phyloP scores from a whole-genome alignment of 2,888 invertebrate genomes.

The Ochropacha duplaris region DNA sequence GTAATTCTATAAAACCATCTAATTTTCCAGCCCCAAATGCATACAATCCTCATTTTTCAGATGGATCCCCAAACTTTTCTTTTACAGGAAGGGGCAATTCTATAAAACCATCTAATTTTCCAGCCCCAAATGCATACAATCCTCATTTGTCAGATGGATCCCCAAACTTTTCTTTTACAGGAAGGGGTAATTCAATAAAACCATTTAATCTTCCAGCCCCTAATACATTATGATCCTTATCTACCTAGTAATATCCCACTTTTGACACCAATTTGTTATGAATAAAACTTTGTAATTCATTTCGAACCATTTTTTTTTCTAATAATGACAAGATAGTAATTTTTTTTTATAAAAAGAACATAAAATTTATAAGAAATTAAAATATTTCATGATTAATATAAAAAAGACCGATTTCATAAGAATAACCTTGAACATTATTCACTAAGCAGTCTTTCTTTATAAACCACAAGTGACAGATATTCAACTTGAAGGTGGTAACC shows the following conservation, averaged over 20 bases:
- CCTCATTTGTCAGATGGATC: conserved; percentile 80
- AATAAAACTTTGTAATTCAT: too few relatives aligned
- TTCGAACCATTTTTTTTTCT: too few relatives aligned
- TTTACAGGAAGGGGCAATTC: conserved; percentile 83
- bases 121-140: conserved; percentile 77
- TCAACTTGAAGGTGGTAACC: too few relatives aligned
- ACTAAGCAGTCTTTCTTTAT: too few relatives aligned
- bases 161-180: conserved; percentile 85
- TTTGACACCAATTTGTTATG: too few relatives aligned
- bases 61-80: conserved; percentile 84
- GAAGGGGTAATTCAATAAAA: conserved; percentile 75
- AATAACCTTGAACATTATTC: too few relatives aligned
- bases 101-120: conserved; percentile 80
- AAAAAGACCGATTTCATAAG: too few relatives aligned
- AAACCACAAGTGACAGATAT: too few relatives aligned
- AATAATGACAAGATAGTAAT: too few relatives aligned
- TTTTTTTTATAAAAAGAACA: too few relatives aligned
- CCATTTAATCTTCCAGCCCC: conserved; percentile 70
- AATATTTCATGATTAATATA: too few relatives aligned
- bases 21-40: conserved; percentile 69
- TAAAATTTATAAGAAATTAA: too few relatives aligned
- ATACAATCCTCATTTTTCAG: conserved; percentile 73
- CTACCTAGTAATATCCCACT: conserved; percentile 78
- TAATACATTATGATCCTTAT: conserved; percentile 71
- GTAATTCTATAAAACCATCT: conserved; percentile 57